Evolutionary conservation across 2,888 invertebrate species (phyloP), one percentile per base, ranked within the genome.

Genomic region (Tyria jacobaeae): DNA sequence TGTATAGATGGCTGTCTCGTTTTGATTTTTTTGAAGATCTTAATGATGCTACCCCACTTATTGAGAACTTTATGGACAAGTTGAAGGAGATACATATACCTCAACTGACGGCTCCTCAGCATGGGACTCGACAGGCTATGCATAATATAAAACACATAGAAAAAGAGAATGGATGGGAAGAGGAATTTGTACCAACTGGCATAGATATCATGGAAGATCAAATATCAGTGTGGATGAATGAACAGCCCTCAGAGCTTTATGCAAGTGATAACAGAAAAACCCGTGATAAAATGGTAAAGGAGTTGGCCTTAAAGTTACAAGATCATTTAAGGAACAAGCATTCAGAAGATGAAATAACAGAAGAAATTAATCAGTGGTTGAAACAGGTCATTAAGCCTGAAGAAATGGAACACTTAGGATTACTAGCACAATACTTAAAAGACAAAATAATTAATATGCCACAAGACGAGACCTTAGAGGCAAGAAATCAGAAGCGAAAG

Each of bases 201-300:
- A 66, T 73, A 54, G 83, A 87, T 62, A 69, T 85, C 7, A 55
- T 88, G 63, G 78, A 85, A 84, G 86, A 89, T 62, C 81, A 85
- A 75, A 86, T 89, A 68, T 86, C 86, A 0, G 79, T 82, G 15
- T 88, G 88, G 87, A 76, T 88, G 70, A 83, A 87, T 65, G 80
- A 88, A 60, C 86, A 88, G 65, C 79, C 85, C 0, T 66, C 79
- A 1, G 67, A 80, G 41, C 78, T 86, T 55, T 84, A 79, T 66
- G 31, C 35, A 2, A 68, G 70, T 27, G 64, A 69, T 21, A 78
- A 81, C 39, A 78, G 70, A 68, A 61, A 51, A 5, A 57, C 50
- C 5, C 77, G 76, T 58, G 65, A 73, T 39, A 71, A 76, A 64
- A 67, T 76, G 70, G 65, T 85, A 21, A 78, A 83, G n/a, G 79